A percentile compares a stretch with the other conserved stretches of the same genome.
Conservation (phyloP, 2,797 vertebrate genomes). For the Acanthornis magna region DNA sequence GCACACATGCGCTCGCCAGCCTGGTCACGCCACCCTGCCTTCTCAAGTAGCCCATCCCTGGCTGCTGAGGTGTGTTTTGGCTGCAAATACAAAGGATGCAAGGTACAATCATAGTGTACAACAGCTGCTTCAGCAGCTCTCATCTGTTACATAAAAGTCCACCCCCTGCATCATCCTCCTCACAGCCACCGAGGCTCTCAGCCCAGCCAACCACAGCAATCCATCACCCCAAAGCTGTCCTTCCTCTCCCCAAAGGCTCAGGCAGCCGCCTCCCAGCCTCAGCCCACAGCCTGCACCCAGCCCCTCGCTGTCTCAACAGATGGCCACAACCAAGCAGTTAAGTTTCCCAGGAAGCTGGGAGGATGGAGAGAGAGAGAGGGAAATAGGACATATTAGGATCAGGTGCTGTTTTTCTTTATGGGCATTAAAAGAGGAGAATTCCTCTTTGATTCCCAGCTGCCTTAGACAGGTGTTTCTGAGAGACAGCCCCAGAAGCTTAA, state of each 20-base stretch:
- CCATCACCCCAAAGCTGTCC: not conserved
- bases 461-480: constrained; percentile 38
- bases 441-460: constrained; percentile 14
- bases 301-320: not conserved
- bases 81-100: not conserved
- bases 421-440: not conserved
- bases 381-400: not conserved
- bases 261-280: not conserved
- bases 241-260: not conserved
- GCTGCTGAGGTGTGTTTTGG: not conserved
- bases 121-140: not conserved
- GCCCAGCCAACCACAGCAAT: not conserved
- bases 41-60: not conserved
- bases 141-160: not conserved
- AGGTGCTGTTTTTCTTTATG: not conserved
- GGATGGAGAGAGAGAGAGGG: not conserved
- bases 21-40: not conserved
- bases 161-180: not conserved
- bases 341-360: not conserved
- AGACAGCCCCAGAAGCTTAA: constrained; percentile 21
- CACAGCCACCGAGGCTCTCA: not conserved
- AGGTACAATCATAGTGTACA: not conserved
- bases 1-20: not conserved
- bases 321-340: not conserved
- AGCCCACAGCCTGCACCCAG: not conserved